Base-by-base conservation (phyloP, 37 sponge, comb jelly and placozoan genomes). In the Trichoplax adhaerens region DNA sequence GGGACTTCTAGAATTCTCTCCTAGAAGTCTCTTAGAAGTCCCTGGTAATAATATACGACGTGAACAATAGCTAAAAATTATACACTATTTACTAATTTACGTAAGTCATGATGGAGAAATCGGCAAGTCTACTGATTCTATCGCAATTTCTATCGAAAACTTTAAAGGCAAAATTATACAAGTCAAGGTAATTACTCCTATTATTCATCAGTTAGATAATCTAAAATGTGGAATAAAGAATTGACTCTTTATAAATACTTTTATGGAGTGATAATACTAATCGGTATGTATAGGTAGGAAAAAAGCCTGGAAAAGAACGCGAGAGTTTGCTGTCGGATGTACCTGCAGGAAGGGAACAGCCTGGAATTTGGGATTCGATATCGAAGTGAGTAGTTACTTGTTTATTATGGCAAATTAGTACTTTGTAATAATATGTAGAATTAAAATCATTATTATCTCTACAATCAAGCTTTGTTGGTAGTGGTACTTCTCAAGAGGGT, bases 241-340 rank as follows among this genome's bases (percentile, higher is more conserved):
- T 60, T 60, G 62, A 60, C 12, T 12, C 12, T 12, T 60, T 60
- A 60, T 60, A 12, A 12, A 0, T 12, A 29, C 0, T 29, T 29
- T 60, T 60, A 12, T 60, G 12, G 12, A 60, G 62, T 10, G 62
- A 60, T 12, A 60, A 60, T 60, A 60, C 62, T 12, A 60, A 12
- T 60, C 12, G 62, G 10, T 60, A 10, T 60, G 10, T 61, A n/a
- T 4, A 76, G 69, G 68, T 64, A 12, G 58, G 64, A 50, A 84
- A 84, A 65, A 57, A 51, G 58, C 80, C 80, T 52, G 93, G 85
- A 4, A 91, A 79, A 83, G 82, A 83, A 68, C 46, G 71, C 47
- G 78, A 50, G 52, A 65, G 63, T n/a, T 62, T 88, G 48, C 76
- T 88, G 53, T 64, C 52, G 48, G 60, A 7, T 1, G 83, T 53